These are phyloP conservation scores for Dynastes tityus DNA, from an alignment of 2,888 invertebrate genomes.

Conservation along the genomic window DNA sequence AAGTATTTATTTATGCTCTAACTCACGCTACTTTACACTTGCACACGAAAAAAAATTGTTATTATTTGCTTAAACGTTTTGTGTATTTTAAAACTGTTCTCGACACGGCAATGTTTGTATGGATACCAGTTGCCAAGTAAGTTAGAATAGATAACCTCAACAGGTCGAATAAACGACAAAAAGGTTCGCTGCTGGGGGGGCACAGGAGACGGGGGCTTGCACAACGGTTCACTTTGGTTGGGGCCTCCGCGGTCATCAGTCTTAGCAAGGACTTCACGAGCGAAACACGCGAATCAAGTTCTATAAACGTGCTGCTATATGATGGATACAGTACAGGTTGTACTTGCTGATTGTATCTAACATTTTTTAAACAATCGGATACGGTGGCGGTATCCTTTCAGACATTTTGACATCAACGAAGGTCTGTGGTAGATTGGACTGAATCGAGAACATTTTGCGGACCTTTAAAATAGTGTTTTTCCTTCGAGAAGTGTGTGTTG, in stretches of 20 bases:
- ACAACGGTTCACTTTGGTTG: slow-evolving; percentile 67
- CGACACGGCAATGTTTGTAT: slow-evolving; percentile 35
- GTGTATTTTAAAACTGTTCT: slow-evolving; percentile 30
- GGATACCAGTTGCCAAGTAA: slow-evolving; percentile 60
- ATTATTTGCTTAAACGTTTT: slow-evolving; percentile 23
- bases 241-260: slow-evolving; percentile 70
- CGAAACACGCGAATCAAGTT: slow-evolving; percentile 60
- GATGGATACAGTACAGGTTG: slow-evolving; percentile 5
- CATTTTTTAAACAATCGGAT: slow-evolving; percentile 5
- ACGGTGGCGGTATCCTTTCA: slow-evolving; percentile 10
- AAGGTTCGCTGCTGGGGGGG: slow-evolving; percentile 59
- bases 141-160: slow-evolving; percentile 68
- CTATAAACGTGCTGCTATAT: slow-evolving; percentile 25
- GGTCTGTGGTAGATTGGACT: slow-evolving; percentile 7
- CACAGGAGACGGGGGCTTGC: slow-evolving; percentile 60
- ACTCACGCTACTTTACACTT: slow-evolving; percentile 6
- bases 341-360: slow-evolving; percentile 8
- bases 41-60: slow-evolving; percentile 11
- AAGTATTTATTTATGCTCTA: slow-evolving; percentile 3
- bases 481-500: slow-evolving; percentile 13
- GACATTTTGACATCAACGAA: slow-evolving; percentile 7
- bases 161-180: slow-evolving; percentile 63
- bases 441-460: background rate
- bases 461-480: background rate
- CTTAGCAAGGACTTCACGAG: slow-evolving; percentile 67